A percentile compares a stretch with the other conserved stretches of the same genome.
phyloP scores from a whole-genome alignment of 2,797 vertebrate genomes.

The Pseudochirops corinnae region DNA sequence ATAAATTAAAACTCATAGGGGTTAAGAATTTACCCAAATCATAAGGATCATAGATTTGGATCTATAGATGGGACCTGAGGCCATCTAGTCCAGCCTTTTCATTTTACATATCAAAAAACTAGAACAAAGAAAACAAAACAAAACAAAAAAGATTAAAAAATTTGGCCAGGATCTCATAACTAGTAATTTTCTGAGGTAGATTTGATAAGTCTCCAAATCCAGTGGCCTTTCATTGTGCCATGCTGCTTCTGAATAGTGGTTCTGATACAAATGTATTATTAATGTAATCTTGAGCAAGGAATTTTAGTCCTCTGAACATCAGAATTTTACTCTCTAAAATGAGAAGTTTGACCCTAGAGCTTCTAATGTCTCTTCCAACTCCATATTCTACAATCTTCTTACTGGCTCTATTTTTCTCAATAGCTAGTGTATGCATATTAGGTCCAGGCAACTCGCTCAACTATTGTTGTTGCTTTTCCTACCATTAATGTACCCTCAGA shows the following conservation, averaged over 20 bases:
- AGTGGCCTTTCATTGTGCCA: background rate
- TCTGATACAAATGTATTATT: background rate
- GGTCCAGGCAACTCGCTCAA: background rate
- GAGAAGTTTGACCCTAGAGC: background rate
- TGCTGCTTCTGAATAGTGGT: background rate
- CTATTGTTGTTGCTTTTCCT: background rate
- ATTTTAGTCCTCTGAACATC: background rate
- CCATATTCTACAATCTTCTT: background rate
- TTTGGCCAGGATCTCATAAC: background rate
- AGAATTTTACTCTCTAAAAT: background rate
- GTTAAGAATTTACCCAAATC: background rate
- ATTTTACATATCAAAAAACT: background rate
- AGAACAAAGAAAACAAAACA: background rate
- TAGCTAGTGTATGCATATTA: background rate
- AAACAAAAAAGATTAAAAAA: background rate
- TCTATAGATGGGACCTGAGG: background rate
- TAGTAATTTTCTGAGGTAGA: background rate
- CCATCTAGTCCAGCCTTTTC: background rate
- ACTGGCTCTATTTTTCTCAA: background rate
- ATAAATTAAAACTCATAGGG: background rate
- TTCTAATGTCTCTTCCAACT: background rate
- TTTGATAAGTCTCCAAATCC: background rate
- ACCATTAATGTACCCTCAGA: background rate
- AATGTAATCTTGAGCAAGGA: background rate
- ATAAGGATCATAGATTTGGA: background rate